These are phyloP conservation scores for Cynopterus sphinx DNA, from an alignment of 2,797 vertebrate genomes.

Conservation along the genomic window DNA sequence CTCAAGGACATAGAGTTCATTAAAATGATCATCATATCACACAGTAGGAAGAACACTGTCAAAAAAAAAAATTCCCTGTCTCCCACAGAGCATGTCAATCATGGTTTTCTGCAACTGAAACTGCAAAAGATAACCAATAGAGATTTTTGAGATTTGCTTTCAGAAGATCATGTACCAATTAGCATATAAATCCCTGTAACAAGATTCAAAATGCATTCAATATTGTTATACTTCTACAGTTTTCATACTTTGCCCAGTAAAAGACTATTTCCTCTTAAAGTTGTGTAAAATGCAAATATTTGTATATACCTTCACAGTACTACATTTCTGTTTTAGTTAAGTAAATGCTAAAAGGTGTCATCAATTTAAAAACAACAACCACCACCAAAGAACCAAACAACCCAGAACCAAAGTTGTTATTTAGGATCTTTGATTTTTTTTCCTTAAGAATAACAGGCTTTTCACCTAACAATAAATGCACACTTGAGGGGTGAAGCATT, in stretches of 20 bases:
- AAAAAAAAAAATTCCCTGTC: not conserved
- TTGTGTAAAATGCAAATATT: not conserved
- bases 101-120: not conserved
- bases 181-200: not conserved
- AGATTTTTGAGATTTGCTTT: not conserved
- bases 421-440: not conserved
- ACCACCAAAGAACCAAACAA: not conserved
- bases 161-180: not conserved
- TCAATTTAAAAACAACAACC: not conserved
- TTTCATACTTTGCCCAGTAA: not conserved
- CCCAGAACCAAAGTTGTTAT: not conserved
- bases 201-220: not conserved
- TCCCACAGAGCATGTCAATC: not conserved
- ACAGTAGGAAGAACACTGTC: not conserved
- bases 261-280: not conserved
- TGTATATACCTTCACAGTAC: not conserved
- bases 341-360: not conserved
- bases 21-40: not conserved
- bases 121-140: not conserved
- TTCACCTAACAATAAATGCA: not conserved
- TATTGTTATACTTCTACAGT: not conserved
- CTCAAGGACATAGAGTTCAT: slow-evolving; percentile 14
- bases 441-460: not conserved
- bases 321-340: not conserved
- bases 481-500: not conserved